Evolutionary conservation across 53 echinoderm and acorn worm genomes (phyloP).

Genomic region (Paelopatides confundens): DNA sequence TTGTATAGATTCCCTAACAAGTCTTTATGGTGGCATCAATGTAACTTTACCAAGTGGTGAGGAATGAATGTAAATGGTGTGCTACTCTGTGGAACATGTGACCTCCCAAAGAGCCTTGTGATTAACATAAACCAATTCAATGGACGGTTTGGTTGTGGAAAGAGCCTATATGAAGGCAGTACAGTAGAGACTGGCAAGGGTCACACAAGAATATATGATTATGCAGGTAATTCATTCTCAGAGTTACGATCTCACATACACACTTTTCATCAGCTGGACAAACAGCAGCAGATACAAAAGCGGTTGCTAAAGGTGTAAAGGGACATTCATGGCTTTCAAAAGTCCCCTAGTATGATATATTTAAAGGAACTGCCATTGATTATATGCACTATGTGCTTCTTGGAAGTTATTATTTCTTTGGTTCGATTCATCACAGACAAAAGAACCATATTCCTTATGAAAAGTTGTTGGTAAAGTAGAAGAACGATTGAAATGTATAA

Average conservation of each 20-base stretch:
- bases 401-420: too few relatives aligned
- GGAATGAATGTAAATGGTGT: too few relatives aligned
- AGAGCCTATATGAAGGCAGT: conserved; percentile 13
- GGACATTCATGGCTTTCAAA: too few relatives aligned
- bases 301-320: too few relatives aligned
- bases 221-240: background rate
- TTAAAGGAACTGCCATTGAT: too few relatives aligned
- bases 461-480: conserved; percentile 45
- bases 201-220: conserved; percentile 43
- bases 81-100: conserved; percentile 14
- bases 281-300: too few relatives aligned
- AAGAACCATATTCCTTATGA: conserved; percentile 36
- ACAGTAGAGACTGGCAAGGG: conserved; percentile 16
- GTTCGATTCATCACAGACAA: too few relatives aligned
- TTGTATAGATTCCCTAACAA: too few relatives aligned
- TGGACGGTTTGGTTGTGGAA: conserved; percentile 45
- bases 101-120: background rate
- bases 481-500: too few relatives aligned
- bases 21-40: background rate
- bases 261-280: too few relatives aligned
- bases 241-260: background rate
- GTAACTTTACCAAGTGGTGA: background rate
- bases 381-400: too few relatives aligned
- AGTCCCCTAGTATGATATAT: background rate
- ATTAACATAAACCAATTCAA: conserved; percentile 46